These are phyloP conservation scores for Gavia stellata DNA, from an alignment of 2,113 vertebrate species.

Conservation along the genomic window DNA sequence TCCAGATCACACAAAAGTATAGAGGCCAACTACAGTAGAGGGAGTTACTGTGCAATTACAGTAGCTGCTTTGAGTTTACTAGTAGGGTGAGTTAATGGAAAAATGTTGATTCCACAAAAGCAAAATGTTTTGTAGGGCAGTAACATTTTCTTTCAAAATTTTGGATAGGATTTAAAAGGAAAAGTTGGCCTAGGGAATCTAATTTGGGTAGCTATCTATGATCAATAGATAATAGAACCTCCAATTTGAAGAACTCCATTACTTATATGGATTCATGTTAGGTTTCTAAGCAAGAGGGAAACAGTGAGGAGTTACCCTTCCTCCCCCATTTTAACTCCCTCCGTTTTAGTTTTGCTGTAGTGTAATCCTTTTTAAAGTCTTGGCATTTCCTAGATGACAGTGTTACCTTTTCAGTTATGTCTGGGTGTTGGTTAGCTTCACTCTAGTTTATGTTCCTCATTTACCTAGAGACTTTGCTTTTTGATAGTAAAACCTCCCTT, in stretches of 20 bases:
- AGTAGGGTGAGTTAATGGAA: neutral
- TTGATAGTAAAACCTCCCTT: neutral
- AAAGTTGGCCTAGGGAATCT: neutral
- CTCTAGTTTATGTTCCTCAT: neutral
- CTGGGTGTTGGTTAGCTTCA: neutral
- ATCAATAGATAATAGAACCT: neutral
- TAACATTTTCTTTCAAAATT: neutral
- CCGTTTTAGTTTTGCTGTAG: neutral
- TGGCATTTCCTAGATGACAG: neutral
- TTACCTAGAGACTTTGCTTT: neutral
- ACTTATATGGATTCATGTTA: neutral
- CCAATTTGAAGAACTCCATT: neutral
- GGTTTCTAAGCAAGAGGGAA: neutral
- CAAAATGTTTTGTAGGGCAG: neutral
- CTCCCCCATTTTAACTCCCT: neutral
- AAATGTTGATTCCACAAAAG: neutral
- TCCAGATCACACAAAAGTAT: neutral
- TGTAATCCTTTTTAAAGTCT: neutral
- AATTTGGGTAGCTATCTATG: neutral
- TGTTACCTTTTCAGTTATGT: neutral
- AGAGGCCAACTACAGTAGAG: neutral
- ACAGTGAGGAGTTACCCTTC: neutral
- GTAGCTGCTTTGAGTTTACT: neutral
- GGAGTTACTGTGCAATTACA: neutral
- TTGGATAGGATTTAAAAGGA: neutral